Percentiles rank a stretch among this genome's conserved stretches.
Evolutionary conservation across 2,888 invertebrate species (phyloP).

Genomic region (Hypomecis atomaria): DNA sequence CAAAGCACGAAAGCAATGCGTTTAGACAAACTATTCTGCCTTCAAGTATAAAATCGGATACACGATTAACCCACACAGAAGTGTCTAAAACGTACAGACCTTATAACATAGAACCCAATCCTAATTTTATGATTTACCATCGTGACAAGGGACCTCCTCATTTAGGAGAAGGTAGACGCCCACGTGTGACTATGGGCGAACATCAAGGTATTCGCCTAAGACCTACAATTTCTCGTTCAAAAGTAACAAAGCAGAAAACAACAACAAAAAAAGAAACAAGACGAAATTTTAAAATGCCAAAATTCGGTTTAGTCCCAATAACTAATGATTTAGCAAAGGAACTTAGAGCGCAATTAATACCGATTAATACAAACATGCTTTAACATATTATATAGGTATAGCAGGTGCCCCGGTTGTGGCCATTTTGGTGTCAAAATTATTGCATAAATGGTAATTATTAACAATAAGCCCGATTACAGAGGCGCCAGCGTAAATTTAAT

Average conservation of each 20-base stretch:
- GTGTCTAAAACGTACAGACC: neutral
- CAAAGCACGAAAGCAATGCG: neutral
- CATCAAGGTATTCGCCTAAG: slow-evolving; percentile 3
- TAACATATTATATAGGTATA: no score
- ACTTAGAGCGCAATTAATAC: slow-evolving; percentile 3
- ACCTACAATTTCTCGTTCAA: neutral
- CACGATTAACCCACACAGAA: neutral
- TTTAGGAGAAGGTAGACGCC: neutral
- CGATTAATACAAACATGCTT: neutral
- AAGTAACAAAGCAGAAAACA: neutral
- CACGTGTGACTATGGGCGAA: neutral
- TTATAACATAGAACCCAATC: neutral
- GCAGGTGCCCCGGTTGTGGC: no score
- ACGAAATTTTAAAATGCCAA: slow-evolving; percentile 6
- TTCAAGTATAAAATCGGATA: neutral
- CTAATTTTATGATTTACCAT: slow-evolving; percentile 3
- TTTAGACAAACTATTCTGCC: neutral
- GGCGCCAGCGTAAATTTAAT: no score
- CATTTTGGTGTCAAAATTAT: no score
- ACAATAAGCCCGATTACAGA: no score
- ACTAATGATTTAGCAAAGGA: slow-evolving; percentile 13
- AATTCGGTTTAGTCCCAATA: slow-evolving; percentile 22
- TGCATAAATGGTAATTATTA: no score
- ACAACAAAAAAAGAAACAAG: neutral
- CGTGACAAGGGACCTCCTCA: slow-evolving; percentile 3